A percentile compares a stretch with the other conserved stretches of the same genome.
Conservation (phyloP, 2,113 vertebrate species). For the Strigops habroptila region DNA sequence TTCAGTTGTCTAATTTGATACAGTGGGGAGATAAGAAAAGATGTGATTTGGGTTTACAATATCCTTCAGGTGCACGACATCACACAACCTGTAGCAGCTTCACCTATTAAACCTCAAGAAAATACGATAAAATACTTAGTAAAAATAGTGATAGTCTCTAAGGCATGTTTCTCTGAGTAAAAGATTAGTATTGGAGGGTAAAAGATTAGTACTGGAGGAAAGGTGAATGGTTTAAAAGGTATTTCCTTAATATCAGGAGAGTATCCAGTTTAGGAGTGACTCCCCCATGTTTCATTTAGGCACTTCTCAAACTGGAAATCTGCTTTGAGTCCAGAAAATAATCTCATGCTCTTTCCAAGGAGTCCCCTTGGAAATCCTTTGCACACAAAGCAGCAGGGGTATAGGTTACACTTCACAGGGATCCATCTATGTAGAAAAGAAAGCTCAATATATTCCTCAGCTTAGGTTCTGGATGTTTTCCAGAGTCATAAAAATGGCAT, state of each 20-base stretch:
- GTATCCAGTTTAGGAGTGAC: neutral
- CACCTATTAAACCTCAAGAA: neutral
- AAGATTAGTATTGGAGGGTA: neutral
- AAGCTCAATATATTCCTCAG: conserved; percentile 29
- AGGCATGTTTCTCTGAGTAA: neutral
- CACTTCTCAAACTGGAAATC: neutral
- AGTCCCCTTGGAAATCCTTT: neutral
- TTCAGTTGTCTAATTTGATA: conserved; percentile 46
- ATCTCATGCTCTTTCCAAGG: neutral
- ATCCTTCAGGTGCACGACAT: neutral
- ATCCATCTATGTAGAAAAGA: neutral
- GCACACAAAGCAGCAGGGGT: neutral
- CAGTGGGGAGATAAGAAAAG: conserved; percentile 28
- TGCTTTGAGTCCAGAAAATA: conserved; percentile 13
- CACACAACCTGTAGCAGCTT: neutral
- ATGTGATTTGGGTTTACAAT: conserved; percentile 18
- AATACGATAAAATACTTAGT: neutral
- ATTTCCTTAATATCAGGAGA: conserved; percentile 6
- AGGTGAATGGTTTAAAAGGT: neutral
- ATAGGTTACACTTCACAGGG: conserved; percentile 48
- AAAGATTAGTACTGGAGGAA: neutral
- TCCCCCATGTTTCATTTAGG: neutral
- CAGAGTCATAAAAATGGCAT: conserved; percentile 36
- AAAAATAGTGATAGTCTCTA: neutral
- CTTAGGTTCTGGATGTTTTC: conserved; percentile 37